Evolutionary conservation across 1,140 invertebrate species (phyloP).

Genomic region (Tetragnatha versicolor): DNA sequence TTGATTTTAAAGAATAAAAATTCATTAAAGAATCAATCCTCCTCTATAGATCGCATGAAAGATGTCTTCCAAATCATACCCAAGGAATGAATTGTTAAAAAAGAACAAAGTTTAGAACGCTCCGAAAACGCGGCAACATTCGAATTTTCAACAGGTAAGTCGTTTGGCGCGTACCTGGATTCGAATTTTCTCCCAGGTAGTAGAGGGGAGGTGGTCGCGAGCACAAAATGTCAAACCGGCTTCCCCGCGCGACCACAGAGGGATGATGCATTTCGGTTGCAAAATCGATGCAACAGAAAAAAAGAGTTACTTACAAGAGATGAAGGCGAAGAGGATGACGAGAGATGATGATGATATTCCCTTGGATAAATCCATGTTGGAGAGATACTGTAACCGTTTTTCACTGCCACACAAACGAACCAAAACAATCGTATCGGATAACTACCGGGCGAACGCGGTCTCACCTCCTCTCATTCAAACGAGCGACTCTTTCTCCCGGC

Average conservation of each 20-base stretch:
- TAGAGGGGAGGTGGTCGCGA: too few species aligned
- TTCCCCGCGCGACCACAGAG: not conserved
- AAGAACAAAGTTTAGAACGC: too few species aligned
- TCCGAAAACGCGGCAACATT: too few species aligned
- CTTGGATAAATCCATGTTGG: constrained; percentile 31
- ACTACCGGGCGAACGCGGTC: constrained; percentile 9
- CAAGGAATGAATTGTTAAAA: too few species aligned
- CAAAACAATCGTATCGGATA: constrained; percentile 29
- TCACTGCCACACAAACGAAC: constrained; percentile 21
- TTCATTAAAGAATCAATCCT: too few species aligned
- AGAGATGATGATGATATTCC: constrained; percentile 21
- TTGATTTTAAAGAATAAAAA: too few species aligned
- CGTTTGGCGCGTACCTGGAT: constrained; percentile 19
- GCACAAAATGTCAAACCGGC: not conserved
- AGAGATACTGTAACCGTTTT: constrained; percentile 3
- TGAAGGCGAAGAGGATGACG: not conserved
- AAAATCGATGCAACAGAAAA: not conserved
- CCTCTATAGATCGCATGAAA: too few species aligned
- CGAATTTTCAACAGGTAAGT: too few species aligned
- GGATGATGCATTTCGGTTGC: too few species aligned
- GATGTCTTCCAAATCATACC: too few species aligned
- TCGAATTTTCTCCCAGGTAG: too few species aligned
- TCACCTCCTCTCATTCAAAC: constrained; percentile 34
- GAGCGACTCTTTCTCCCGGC: constrained; percentile 12
- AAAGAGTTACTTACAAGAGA: constrained; percentile 30